Evolutionary conservation across 2,888 invertebrate species (phyloP), one percentile per base, ranked within the genome.

Genomic region (Orgyia antiqua): DNA sequence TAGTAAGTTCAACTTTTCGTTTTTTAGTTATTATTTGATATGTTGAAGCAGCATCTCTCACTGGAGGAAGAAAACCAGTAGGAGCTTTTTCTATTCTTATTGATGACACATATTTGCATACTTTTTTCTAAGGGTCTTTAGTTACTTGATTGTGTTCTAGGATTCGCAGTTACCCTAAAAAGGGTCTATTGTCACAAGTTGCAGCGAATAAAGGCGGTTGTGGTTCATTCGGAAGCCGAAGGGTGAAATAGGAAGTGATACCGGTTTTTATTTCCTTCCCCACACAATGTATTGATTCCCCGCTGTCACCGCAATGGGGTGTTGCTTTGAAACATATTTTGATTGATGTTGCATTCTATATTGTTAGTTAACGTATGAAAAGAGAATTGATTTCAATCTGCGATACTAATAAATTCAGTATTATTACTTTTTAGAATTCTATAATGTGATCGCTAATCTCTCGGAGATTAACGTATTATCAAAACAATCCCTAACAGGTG

Each of bases 221-320:
- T 30, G 53, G 52, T 51, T 43, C 43, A 42, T 58, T 45, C 58
- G 59, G 67, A 67, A 72, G 51, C 55, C 56, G 53, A 56, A 61
- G 76, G 80, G 75, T 64, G 69, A 51, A 49, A 37, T 67, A 69
- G 82, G 83, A 83, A 80, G 72, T 68, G 70, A 68, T 66, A 72
- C 78, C 66, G 74, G 78, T 76, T 75, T 52, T 67, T 67, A 70
- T 70, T 74, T 77, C 78, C 78, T 50, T 67, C 69, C 71, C 68
- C 61, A 63, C 55, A 59, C 47, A 56, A 53, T 53, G 57, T 69
- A 78, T 78, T 63, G 75, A 74, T 72, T 70, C 66, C 62, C 63
- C 58, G 61, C 58, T 67, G 73, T 69, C 72, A 71, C 72, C 75
- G 64, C 74, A 68, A 64, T 51, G 53, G 67, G 67, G 64, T 69